Evolutionary conservation across 2,888 invertebrate genomes (phyloP).

Genomic region (Capitulum mitella): DNA sequence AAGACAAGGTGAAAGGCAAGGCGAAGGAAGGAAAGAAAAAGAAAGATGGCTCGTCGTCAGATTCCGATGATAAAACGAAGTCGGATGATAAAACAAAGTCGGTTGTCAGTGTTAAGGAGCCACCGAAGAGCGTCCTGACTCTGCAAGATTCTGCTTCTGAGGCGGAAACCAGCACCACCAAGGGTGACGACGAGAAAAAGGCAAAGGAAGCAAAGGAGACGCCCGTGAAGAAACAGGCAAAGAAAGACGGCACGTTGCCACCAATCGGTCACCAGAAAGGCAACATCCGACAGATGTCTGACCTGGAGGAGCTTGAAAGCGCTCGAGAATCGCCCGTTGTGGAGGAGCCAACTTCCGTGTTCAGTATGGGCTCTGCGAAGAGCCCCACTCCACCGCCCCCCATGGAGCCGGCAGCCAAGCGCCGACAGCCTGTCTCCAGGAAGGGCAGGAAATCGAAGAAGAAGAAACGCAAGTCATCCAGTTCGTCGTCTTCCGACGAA

Average conservation of each 20-base stretch:
- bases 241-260: not conserved
- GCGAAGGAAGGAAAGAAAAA: not conserved
- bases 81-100: too few species aligned
- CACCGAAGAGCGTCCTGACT: too few species aligned
- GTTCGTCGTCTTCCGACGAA: not conserved
- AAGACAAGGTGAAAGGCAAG: too few species aligned
- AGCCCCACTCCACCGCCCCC: not conserved
- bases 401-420: not conserved
- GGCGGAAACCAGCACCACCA: too few species aligned
- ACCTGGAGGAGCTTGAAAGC: not conserved
- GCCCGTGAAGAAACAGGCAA: not conserved
- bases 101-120: too few species aligned
- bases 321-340: not conserved
- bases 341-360: not conserved
- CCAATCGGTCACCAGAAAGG: not conserved
- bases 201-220: not conserved
- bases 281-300: not conserved
- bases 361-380: not conserved
- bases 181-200: too few species aligned
- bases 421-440: not conserved
- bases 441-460: not conserved
- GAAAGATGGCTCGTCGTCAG: too few species aligned
- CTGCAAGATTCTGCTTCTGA: too few species aligned
- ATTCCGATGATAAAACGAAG: too few species aligned
- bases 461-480: not conserved